phyloP scores from a whole-genome alignment of 2,888 invertebrate genomes.

The Rambutsinella grinnellia region DNA sequence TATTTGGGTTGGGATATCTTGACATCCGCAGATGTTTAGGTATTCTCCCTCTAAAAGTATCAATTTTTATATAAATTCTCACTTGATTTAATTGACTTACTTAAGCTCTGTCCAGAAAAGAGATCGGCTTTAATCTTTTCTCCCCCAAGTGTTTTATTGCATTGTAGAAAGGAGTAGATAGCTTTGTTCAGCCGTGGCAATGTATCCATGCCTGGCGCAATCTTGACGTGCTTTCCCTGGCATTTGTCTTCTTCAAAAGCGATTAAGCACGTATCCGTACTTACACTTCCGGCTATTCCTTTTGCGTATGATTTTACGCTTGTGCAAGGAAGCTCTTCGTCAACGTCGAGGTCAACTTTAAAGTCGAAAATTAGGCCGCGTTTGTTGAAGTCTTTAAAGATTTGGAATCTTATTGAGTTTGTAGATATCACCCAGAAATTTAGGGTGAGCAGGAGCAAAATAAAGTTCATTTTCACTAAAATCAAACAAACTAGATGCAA shows the following conservation, averaged over 20 bases:
- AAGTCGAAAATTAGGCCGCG: neutral
- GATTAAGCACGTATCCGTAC: neutral
- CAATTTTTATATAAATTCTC: too few relatives aligned
- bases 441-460: too few relatives aligned
- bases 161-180: neutral
- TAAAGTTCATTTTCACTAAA: too few relatives aligned
- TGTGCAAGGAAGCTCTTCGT: neutral
- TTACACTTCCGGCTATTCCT: neutral
- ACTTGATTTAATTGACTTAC: too few relatives aligned
- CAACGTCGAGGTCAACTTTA: neutral
- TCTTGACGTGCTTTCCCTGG: neutral
- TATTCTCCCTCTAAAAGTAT: too few relatives aligned
- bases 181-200: neutral
- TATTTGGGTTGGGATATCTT: conserved; percentile 1
- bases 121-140: neutral
- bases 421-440: too few relatives aligned
- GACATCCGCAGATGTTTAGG: conserved; percentile 1
- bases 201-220: neutral
- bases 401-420: too few relatives aligned
- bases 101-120: too few relatives aligned
- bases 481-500: too few relatives aligned
- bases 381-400: too few relatives aligned
- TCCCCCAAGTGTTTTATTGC: neutral
- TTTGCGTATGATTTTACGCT: neutral
- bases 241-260: neutral